Conservation (phyloP, 1,140 invertebrate genomes). For the Laupala kohalensis region DNA sequence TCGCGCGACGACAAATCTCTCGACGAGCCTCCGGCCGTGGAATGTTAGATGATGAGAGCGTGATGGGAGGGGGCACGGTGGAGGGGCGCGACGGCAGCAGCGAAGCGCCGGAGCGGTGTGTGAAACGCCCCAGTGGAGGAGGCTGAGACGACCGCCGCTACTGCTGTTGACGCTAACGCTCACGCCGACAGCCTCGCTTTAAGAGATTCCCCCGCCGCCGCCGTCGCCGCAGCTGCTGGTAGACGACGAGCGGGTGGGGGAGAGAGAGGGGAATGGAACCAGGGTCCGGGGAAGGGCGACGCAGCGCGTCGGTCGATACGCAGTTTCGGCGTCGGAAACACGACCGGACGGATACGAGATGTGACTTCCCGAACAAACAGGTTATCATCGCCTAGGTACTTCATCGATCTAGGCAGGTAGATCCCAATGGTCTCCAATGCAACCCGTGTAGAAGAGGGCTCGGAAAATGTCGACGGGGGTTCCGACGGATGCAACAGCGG, state of each 20-base stretch:
- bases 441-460: too few species aligned
- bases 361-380: background rate
- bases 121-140: too few species aligned
- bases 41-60: too few species aligned
- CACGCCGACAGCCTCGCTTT: background rate
- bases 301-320: background rate
- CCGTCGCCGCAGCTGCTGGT: background rate
- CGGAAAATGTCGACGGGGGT: too few species aligned
- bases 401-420: background rate
- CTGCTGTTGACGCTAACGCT: background rate
- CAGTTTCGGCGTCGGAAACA: background rate
- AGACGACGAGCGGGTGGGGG: background rate
- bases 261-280: background rate
- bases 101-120: too few species aligned
- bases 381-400: background rate
- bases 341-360: background rate
- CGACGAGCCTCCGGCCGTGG: too few species aligned
- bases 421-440: background rate
- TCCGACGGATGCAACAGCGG: background rate
- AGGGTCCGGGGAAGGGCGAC: background rate
- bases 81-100: too few species aligned
- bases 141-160: too few species aligned
- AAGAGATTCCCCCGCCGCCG: background rate
- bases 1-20: too few species aligned
- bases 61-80: too few species aligned